Conservation (phyloP, 2,113 vertebrate species). For the Colistium nudipinnis region DNA sequence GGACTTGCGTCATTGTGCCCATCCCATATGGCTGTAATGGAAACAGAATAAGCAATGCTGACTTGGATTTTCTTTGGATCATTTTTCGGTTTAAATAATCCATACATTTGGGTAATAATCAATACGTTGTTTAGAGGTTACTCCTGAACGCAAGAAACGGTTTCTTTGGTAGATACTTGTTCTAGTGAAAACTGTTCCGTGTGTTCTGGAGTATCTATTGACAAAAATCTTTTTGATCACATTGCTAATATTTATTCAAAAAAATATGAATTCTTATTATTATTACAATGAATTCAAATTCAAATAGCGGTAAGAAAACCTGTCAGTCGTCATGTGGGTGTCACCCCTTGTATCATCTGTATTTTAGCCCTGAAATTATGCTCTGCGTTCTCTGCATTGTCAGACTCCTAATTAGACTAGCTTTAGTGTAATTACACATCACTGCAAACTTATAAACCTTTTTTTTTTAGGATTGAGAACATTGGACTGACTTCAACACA, state of each 20-base stretch:
- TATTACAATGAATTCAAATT: too few relatives aligned
- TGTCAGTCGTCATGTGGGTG: background rate
- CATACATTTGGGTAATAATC: too few relatives aligned
- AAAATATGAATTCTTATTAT: too few relatives aligned
- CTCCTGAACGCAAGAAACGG: too few relatives aligned
- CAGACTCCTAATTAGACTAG: constrained; percentile 53
- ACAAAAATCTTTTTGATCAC: too few relatives aligned
- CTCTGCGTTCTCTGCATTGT: constrained; percentile 42
- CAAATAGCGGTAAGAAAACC: background rate
- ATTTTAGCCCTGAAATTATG: constrained; percentile 36
- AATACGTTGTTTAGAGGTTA: too few relatives aligned
- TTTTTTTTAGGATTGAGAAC: constrained; percentile 58
- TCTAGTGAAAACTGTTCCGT: background rate
- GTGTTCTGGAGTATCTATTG: background rate
- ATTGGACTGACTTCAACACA: constrained; percentile 53
- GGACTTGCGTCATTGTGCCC: constrained; percentile 22
- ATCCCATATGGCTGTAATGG: too few relatives aligned
- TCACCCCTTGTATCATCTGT: constrained; percentile 28
- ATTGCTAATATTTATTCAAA: too few relatives aligned
- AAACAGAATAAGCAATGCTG: too few relatives aligned
- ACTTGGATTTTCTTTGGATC: too few relatives aligned
- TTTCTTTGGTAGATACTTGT: background rate
- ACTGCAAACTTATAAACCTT: constrained; percentile 63
- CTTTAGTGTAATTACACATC: constrained; percentile 60
- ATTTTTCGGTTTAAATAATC: too few relatives aligned